Base-by-base conservation (phyloP, 2,113 vertebrate genomes). In the Cyanistes caeruleus region DNA sequence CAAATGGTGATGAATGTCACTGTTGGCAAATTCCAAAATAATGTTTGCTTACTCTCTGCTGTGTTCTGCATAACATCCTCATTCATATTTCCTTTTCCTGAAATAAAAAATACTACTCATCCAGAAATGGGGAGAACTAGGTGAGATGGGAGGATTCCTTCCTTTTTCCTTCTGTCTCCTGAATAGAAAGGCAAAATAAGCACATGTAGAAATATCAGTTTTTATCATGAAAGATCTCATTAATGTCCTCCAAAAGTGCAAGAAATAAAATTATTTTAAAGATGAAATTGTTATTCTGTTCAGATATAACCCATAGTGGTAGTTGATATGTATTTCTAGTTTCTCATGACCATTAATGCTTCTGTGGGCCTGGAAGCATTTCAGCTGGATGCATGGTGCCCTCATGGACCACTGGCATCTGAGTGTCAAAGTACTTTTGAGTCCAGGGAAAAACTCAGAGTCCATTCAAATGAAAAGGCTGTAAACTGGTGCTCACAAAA, bases 191-290 rank as follows among this genome's bases (percentile, higher is more conserved):
- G 11, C 37, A 83, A 68, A 0, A 1, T 15, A 75, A 82, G 2
- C 14, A 39, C 7, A 23, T 33, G 6, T 46, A 70, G 15, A 82
- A 63, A 79, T 62, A 53, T 0, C 1, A 3, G 0, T 9, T 58
- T 91, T 74, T 49, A 39, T 41, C 0, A 33, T 23, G 21, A 55
- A 70, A 70, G 67, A 64, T 49, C 28, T 84, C 24, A 62, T 23
- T 25, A 17, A 44, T 93, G 55, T 65, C 51, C 68, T n/a, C 31
- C 6, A 72, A 41, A 80, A 56, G 2, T n/a, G 3, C 10, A 85
- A 85, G 25, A 46, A 10, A 1, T 4, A 39, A 58, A 70, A 49
- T 28, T 0, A 77, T 74, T 84, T 64, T 46, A 53, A 67, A 65
- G 15, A 53, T 9, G 2, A 28, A 12, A 4, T 22, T 58, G 62